Base-by-base conservation (phyloP, 2,888 invertebrate genomes). In the Oxystoma pomonae region DNA sequence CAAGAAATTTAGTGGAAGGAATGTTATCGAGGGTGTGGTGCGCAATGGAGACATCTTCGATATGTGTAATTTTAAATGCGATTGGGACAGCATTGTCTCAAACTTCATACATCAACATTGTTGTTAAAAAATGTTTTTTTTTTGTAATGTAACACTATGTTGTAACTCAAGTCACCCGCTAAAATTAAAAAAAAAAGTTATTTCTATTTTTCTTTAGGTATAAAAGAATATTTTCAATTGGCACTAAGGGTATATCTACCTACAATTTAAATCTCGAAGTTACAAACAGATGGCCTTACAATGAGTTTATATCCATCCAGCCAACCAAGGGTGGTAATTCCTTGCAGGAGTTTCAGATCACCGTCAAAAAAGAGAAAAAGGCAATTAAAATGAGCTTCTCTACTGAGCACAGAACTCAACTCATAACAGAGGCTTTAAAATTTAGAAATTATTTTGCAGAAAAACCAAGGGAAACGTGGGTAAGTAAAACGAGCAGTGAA, bases 201-300 rank as follows among this genome's bases (percentile, higher is more conserved):
- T 50, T 58, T 50, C 18, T 62, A 56, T 55, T 59, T 21, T 57
- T 67, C 72, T 75, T 35, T 74, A 92, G 92, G 77, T 99, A 99
- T 82, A 97, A 96, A 81, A 86, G 99, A 73, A 94, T 99, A 75
- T 94, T 99, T 79, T 96, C 98, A 7, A 90, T 99, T 75, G 98
- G 98, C 61, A 92, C 95, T 52, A 87, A 90, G 77, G 98, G 97
- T 35, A 92, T 99, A 72, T 95, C 98, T 57, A 99, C 99, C 0
- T 98, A 98, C 81, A 98, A 98, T 82, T 98, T 94, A n/a, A 90
- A 86, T 70, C 83, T 94, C 73, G 95, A 95, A 77, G 86, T 94
- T 68, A 99, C 99, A 61, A 99, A 99, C 82, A 91, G 94, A 81
- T 95, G 94, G 94, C 83, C 88, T 59, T 94, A 76, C 57, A 72